phyloP scores from a whole-genome alignment of 2,797 vertebrate genomes.

The Acanthurus lineatus region DNA sequence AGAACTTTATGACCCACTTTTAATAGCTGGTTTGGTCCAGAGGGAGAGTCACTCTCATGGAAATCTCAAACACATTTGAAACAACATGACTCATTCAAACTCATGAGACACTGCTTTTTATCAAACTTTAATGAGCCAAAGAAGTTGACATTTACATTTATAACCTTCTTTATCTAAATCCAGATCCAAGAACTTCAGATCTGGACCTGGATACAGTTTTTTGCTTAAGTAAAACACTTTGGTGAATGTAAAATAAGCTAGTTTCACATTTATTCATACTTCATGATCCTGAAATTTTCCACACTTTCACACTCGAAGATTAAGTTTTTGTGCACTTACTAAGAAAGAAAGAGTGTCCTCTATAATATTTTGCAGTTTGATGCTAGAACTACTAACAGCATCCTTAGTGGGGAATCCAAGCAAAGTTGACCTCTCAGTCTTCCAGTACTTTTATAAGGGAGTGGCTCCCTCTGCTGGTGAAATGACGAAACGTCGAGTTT shows the following conservation, averaged over 20 bases:
- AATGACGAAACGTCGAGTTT: conserved; percentile 8
- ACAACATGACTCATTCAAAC: no score
- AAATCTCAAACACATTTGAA: not conserved
- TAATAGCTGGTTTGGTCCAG: no score
- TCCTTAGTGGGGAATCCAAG: not conserved
- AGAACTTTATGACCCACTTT: no score
- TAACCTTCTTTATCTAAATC: not conserved
- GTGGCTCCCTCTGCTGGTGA: conserved; percentile 79
- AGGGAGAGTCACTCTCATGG: no score
- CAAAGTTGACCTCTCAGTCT: not conserved
- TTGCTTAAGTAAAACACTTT: no score
- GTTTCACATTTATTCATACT: not conserved
- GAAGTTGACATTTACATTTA: no score
- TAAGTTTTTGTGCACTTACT: not conserved
- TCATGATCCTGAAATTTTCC: not conserved
- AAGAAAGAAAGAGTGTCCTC: not conserved
- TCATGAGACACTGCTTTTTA: not conserved
- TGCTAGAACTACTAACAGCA: not conserved
- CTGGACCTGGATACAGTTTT: no score
- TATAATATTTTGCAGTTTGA: not conserved
- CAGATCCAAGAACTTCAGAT: not conserved
- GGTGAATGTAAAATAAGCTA: not conserved
- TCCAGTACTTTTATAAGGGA: not conserved
- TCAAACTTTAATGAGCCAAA: not conserved
- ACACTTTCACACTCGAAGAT: not conserved